phyloP scores from a whole-genome alignment of 2,113 vertebrate genomes.

The Cryptomyrus ogoouensis region DNA sequence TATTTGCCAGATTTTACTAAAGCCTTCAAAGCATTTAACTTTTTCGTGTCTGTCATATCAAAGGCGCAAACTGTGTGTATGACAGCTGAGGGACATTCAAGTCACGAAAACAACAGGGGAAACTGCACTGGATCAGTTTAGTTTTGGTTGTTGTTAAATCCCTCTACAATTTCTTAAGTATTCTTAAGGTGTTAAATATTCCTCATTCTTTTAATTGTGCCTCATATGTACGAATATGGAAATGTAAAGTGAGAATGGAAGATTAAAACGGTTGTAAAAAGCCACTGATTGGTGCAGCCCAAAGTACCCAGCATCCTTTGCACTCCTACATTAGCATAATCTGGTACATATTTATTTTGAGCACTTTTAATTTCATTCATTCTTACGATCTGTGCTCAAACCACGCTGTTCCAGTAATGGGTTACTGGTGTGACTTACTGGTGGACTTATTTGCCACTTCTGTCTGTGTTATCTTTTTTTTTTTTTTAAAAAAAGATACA shows the following conservation, averaged over 20 bases:
- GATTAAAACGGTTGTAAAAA: background rate
- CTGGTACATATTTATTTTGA: background rate
- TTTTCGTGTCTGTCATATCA: background rate
- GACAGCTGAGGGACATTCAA: background rate
- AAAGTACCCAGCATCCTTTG: slow-evolving; percentile 5
- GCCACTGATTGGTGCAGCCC: background rate
- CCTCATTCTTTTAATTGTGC: background rate
- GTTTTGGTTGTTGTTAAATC: background rate
- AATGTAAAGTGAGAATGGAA: background rate
- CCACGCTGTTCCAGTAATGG: background rate
- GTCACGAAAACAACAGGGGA: background rate
- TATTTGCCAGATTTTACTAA: slow-evolving; percentile 36
- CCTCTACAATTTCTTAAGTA: background rate
- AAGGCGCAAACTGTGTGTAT: background rate
- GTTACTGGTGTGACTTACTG: no score
- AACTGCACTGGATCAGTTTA: background rate
- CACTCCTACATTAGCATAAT: background rate
- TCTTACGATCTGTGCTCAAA: background rate
- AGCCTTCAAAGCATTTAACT: slow-evolving; percentile 1
- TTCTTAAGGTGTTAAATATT: background rate
- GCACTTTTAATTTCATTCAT: background rate
- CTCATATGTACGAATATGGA: background rate
- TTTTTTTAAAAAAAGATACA: background rate
- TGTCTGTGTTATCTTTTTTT: no score
- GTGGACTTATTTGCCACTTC: background rate